Conservation (phyloP, 2,113 vertebrate genomes). For the Thamnophis sirtalis region DNA sequence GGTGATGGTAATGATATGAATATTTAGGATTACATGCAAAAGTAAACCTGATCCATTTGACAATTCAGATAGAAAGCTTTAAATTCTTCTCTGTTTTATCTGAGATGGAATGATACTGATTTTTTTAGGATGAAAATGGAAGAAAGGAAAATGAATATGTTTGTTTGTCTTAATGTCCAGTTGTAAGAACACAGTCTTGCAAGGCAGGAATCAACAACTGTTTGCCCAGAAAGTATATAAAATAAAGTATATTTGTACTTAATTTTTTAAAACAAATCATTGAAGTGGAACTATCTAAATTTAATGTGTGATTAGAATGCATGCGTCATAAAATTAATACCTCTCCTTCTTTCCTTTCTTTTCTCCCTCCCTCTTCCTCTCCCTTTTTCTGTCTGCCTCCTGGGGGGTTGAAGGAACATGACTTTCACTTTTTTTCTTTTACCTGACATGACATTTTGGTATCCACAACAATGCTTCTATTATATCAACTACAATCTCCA, state of each 20-base stretch:
- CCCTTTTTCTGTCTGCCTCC: background rate
- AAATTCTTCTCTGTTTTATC: background rate
- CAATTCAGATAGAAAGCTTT: background rate
- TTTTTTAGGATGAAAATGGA: background rate
- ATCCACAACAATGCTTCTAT: background rate
- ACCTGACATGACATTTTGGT: background rate
- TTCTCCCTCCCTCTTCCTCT: background rate
- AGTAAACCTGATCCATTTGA: background rate
- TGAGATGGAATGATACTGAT: background rate
- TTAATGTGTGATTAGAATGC: background rate
- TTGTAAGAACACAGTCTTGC: background rate
- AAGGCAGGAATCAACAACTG: background rate
- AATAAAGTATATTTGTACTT: background rate
- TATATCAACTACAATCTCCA: background rate
- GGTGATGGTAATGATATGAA: background rate
- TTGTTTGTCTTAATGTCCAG: background rate
- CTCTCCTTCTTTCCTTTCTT: background rate
- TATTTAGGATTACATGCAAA: background rate
- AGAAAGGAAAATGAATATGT: background rate
- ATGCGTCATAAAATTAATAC: background rate
- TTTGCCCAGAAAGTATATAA: background rate
- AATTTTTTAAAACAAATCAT: background rate
- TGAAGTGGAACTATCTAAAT: background rate
- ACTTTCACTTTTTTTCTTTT: background rate
- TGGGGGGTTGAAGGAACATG: background rate